These are phyloP conservation scores for Amblyjoppa fuscipennis DNA, from an alignment of 2,888 invertebrate genomes.

Conservation along the genomic window DNA sequence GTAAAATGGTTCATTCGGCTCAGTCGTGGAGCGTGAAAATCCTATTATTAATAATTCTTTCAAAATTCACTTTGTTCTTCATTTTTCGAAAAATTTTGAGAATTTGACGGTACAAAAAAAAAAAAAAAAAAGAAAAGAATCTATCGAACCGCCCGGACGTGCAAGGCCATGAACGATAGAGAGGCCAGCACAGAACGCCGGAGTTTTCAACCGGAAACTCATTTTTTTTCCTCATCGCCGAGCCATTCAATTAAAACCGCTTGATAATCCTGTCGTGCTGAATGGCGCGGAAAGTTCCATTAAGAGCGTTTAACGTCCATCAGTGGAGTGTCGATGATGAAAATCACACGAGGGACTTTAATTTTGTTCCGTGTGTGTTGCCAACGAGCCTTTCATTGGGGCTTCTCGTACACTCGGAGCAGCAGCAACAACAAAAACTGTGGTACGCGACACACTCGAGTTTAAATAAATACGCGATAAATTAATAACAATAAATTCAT, in stretches of 20 bases:
- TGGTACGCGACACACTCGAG: too few relatives aligned
- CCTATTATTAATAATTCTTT: too few relatives aligned
- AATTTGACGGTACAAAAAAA: not conserved
- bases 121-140: not conserved
- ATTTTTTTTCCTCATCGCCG: slow-evolving; percentile 60
- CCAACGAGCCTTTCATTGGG: not conserved
- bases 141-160: not conserved
- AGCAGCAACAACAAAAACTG: not conserved
- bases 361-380: not conserved
- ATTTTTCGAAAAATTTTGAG: not conserved
- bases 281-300: slow-evolving; percentile 75
- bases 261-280: slow-evolving; percentile 75
- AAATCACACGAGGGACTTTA: slow-evolving; percentile 29
- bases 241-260: slow-evolving; percentile 77
- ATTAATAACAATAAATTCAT: too few relatives aligned
- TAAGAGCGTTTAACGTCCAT: slow-evolving; percentile 69
- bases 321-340: slow-evolving; percentile 31
- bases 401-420: not conserved
- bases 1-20: too few relatives aligned
- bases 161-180: not conserved
- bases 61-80: not conserved
- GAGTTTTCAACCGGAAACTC: slow-evolving; percentile 48
- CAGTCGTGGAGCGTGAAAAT: too few relatives aligned
- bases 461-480: too few relatives aligned
- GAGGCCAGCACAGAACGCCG: not conserved